Conservation (phyloP, 92 coral and sea anemone species). For the Heliopora coerulea region DNA sequence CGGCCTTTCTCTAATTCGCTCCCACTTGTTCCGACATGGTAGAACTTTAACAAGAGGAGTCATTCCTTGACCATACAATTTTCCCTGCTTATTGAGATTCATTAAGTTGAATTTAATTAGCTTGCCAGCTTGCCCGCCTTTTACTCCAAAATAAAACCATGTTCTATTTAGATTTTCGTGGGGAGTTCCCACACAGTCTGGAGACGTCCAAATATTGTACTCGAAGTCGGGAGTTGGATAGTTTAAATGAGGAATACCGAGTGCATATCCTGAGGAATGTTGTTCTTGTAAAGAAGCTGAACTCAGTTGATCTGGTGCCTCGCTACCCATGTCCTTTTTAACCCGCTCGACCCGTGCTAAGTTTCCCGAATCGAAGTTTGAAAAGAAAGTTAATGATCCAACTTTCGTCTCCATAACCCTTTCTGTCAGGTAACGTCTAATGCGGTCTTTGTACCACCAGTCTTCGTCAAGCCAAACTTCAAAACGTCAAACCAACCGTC, state of each 20-base stretch:
- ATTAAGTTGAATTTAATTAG: constrained; percentile 74
- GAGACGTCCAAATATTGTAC: constrained; percentile 92
- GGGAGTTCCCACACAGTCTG: constrained; percentile 89
- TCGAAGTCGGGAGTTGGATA: constrained; percentile 73
- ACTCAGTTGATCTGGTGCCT: not conserved
- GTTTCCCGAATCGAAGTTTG: constrained; percentile 97
- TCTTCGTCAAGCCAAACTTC: constrained; percentile 1
- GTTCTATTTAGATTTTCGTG: constrained; percentile 86
- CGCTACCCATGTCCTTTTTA: constrained; percentile 61
- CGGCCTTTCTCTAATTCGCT: constrained; percentile 89
- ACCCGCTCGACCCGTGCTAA: constrained; percentile 85
- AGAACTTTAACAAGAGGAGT: constrained; percentile 79
- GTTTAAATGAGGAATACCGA: not conserved
- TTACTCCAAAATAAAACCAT: constrained; percentile 96
- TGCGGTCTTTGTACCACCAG: not conserved
- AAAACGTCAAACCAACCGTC: constrained; percentile 27
- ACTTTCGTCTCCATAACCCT: constrained; percentile 75
- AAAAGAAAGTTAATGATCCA: constrained; percentile 91
- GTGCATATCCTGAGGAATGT: constrained; percentile 23
- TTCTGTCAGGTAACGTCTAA: not conserved
- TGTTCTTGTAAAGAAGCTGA: constrained; percentile 43
- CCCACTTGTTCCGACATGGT: constrained; percentile 86
- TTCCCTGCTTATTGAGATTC: constrained; percentile 96
- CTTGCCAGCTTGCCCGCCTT: constrained; percentile 80
- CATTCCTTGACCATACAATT: constrained; percentile 90